Percentiles rank a stretch among this genome's conserved stretches.
Conservation (phyloP, 2,888 invertebrate species). For the Aphidoletes aphidimyza region DNA sequence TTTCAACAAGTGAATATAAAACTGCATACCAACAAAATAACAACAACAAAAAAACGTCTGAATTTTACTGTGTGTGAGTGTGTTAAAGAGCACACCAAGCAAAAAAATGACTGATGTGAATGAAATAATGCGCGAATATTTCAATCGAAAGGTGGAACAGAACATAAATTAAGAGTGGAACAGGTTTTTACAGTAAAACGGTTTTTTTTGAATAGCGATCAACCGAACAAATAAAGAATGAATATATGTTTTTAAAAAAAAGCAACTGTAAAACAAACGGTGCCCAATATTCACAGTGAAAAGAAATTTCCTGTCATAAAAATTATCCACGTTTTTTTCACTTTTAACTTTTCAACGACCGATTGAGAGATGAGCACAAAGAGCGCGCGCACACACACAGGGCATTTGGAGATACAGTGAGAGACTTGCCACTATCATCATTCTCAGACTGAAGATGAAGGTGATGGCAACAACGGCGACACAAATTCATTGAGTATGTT, state of each 20-base stretch:
- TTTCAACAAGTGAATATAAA: background rate
- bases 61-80: no score
- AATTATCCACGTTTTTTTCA: constrained; percentile 18
- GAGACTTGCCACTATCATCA: no score
- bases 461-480: background rate
- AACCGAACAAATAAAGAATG: background rate
- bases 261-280: constrained; percentile 16
- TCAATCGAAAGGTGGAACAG: constrained; percentile 47
- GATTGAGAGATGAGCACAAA: background rate
- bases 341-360: background rate
- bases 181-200: constrained; percentile 18
- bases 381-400: no score
- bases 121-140: constrained; percentile 26
- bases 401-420: no score
- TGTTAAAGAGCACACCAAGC: background rate
- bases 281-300: constrained; percentile 23
- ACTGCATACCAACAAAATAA: background rate
- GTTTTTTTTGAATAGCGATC: background rate
- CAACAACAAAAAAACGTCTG: no score
- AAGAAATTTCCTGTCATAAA: constrained; percentile 44
- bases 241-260: background rate
- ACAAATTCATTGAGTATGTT: constrained; percentile 12
- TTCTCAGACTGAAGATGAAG: no score
- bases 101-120: background rate
- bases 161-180: constrained; percentile 7